phyloP scores from a whole-genome alignment of 2,797 vertebrate genomes.

The Arctocebus calabarensis region DNA sequence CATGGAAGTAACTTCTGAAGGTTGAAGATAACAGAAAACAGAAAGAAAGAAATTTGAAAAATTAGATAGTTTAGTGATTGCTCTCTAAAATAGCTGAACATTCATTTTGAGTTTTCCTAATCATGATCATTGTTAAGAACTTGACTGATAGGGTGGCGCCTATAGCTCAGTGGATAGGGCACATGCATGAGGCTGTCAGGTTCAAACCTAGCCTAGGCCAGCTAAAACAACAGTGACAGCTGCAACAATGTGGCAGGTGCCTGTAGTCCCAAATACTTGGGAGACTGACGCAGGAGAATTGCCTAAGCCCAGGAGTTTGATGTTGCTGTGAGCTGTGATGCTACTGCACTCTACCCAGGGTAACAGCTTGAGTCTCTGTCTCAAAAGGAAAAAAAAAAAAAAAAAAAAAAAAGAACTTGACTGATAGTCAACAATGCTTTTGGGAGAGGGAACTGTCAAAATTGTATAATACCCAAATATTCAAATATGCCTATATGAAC shows the following conservation, averaged over 20 bases:
- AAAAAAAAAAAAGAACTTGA: neutral
- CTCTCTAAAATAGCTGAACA: neutral
- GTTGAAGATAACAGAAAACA: neutral
- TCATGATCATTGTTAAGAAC: neutral
- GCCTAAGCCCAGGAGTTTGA: too few relatives aligned
- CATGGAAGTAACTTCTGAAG: neutral
- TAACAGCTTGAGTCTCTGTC: too few relatives aligned
- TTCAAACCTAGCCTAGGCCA: too few relatives aligned
- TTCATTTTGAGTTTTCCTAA: neutral
- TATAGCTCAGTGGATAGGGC: too few relatives aligned
- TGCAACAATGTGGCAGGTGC: too few relatives aligned
- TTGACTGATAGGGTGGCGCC: neutral
- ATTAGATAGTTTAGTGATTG: neutral
- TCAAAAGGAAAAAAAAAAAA: too few relatives aligned
- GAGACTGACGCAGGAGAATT: too few relatives aligned
- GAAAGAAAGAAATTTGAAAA: neutral
- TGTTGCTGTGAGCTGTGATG: too few relatives aligned
- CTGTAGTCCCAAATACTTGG: too few relatives aligned
- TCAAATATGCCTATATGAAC: neutral
- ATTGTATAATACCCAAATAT: neutral
- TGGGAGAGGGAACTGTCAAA: neutral
- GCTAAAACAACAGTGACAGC: too few relatives aligned
- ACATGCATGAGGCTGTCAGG: too few relatives aligned
- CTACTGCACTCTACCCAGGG: too few relatives aligned
- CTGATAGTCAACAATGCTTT: neutral